Percentiles rank a stretch among this genome's conserved stretches.
Evolutionary conservation across 2,113 vertebrate genomes (phyloP).

Genomic region (Rhinolophus ferrumequinum): DNA sequence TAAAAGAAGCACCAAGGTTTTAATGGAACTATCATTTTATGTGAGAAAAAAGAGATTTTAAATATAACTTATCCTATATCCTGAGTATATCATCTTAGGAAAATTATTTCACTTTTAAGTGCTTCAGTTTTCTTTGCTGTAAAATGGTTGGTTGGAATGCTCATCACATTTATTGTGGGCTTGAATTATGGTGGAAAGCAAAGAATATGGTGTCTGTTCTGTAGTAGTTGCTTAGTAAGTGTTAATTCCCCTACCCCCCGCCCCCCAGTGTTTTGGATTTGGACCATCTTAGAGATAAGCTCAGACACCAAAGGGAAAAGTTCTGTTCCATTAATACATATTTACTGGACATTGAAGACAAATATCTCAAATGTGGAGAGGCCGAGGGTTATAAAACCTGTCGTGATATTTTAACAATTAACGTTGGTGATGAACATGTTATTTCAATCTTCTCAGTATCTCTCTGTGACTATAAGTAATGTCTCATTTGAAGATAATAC

Average conservation of each 20-base stretch:
- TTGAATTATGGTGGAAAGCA: neutral
- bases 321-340: neutral
- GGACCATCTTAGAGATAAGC: neutral
- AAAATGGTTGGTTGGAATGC: neutral
- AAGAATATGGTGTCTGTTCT: neutral
- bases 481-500: neutral
- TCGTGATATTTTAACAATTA: neutral
- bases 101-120: neutral
- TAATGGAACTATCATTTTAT: neutral
- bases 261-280: neutral
- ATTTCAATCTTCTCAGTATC: neutral
- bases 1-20: neutral
- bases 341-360: neutral
- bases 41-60: neutral
- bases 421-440: neutral
- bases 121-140: neutral
- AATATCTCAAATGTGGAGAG: neutral
- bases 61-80: neutral
- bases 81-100: neutral
- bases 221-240: neutral
- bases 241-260: neutral
- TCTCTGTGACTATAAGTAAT: neutral
- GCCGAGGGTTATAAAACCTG: neutral
- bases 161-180: neutral
- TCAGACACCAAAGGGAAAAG: neutral